Evolutionary conservation across 2,888 invertebrate species (phyloP).

Genomic region (Pseudeuparius sepicola): DNA sequence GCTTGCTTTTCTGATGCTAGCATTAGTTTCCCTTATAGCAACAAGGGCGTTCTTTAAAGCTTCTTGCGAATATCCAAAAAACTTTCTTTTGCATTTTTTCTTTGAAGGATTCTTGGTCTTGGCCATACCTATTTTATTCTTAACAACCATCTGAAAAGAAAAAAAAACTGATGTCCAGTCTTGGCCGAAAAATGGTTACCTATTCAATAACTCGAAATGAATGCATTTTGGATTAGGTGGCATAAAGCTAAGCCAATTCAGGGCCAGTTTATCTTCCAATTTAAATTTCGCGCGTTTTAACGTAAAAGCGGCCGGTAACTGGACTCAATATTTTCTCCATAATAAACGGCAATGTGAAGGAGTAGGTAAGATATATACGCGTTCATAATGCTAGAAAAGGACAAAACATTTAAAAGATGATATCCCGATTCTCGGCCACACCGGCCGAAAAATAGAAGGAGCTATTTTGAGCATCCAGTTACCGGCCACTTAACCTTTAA

Average conservation of each 20-base stretch:
- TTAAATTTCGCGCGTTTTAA: background rate
- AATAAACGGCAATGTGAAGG: background rate
- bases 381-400: conserved; percentile 1
- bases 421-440: background rate
- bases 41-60: conserved; percentile 1
- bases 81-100: conserved; percentile 1
- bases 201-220: background rate
- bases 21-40: conserved; percentile 2
- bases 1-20: conserved; percentile 8
- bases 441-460: background rate
- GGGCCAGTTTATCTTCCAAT: too few relatives aligned
- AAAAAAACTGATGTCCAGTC: too few relatives aligned
- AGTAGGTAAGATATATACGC: conserved; percentile 1
- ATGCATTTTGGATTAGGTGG: too few relatives aligned
- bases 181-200: background rate
- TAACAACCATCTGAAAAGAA: too few relatives aligned
- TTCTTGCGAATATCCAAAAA: background rate
- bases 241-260: too few relatives aligned
- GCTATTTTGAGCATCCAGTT: background rate
- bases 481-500: background rate
- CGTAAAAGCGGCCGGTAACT: conserved; percentile 1
- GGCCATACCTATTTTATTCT: too few relatives aligned
- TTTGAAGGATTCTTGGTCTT: conserved; percentile 1
- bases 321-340: background rate
- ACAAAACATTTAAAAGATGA: background rate